Evolutionary conservation across 2,888 invertebrate species (phyloP).

Genomic region (Eupelmus urozonus): DNA sequence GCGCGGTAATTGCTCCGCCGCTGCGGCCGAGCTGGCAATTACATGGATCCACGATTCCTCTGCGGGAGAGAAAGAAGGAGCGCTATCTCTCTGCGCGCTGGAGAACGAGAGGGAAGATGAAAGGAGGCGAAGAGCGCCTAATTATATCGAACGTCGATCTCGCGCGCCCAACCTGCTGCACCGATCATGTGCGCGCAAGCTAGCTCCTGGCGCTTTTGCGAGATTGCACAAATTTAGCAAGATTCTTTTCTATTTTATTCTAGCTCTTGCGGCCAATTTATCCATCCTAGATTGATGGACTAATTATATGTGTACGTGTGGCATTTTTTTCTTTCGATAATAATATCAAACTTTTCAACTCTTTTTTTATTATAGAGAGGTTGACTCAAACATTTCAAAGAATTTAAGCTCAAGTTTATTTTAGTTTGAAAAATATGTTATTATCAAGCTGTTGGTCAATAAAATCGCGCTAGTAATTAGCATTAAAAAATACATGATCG

Average conservation of each 20-base stretch:
- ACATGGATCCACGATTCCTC: slow-evolving; percentile 52
- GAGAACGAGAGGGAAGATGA: slow-evolving; percentile 4
- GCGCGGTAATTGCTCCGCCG: slow-evolving; percentile 57
- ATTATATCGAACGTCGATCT: slow-evolving; percentile 58
- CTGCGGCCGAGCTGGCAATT: slow-evolving; percentile 49
- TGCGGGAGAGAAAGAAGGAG: slow-evolving; percentile 8
- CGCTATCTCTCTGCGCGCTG: no score
- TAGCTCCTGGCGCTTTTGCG: slow-evolving; percentile 38
- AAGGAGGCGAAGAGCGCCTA: slow-evolving; percentile 31
- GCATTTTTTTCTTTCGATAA: no score
- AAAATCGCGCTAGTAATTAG: no score
- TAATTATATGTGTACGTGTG: slow-evolving; percentile 21
- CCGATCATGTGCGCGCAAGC: not conserved
- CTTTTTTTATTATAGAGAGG: no score
- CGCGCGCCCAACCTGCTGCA: not conserved
- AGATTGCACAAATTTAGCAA: not conserved
- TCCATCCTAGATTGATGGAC: not conserved
- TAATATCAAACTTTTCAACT: no score
- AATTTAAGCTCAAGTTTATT: no score
- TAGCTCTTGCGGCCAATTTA: slow-evolving; percentile 1
- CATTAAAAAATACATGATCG: slow-evolving; percentile 28
- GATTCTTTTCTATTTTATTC: slow-evolving; percentile 15
- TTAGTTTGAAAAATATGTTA: no score
- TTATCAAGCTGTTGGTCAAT: no score
- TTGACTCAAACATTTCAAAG: no score